Conservation (phyloP, 2,113 vertebrate species). For the Geothlypis trichas region DNA sequence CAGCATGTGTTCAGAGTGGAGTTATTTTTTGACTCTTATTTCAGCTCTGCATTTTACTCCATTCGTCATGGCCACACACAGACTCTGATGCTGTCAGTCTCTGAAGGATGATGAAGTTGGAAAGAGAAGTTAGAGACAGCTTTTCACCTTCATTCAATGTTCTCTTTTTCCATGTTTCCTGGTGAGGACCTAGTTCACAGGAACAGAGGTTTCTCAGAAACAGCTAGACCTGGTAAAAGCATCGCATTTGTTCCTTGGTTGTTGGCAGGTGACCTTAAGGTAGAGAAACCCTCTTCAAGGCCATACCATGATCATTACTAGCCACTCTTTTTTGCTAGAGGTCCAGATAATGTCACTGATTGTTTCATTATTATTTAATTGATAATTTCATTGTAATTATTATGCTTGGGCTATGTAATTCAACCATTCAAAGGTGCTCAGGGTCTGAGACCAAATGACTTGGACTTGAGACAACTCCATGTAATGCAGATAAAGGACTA, state of each 20-base stretch:
- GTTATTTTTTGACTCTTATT: background rate
- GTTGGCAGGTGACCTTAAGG: background rate
- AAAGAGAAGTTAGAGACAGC: background rate
- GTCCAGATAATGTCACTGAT: background rate
- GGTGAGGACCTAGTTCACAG: background rate
- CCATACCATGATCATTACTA: background rate
- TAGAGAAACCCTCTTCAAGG: background rate
- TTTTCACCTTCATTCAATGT: background rate
- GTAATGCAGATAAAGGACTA: background rate
- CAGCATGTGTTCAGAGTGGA: background rate
- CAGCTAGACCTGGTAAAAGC: background rate
- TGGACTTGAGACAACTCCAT: background rate
- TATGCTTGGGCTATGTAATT: accelerated
- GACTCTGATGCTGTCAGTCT: background rate
- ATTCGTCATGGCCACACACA: background rate
- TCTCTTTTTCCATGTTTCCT: background rate
- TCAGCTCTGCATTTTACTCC: background rate
- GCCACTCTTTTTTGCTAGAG: background rate
- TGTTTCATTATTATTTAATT: background rate
- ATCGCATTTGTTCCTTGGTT: background rate
- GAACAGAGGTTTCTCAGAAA: background rate
- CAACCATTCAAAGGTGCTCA: background rate
- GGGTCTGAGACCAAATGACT: background rate
- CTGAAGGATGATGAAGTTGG: background rate
- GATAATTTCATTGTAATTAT: background rate